A percentile compares a stretch with the other conserved stretches of the same genome.
Conservation (phyloP, 2,888 invertebrate species). For the Thelaira solivaga region DNA sequence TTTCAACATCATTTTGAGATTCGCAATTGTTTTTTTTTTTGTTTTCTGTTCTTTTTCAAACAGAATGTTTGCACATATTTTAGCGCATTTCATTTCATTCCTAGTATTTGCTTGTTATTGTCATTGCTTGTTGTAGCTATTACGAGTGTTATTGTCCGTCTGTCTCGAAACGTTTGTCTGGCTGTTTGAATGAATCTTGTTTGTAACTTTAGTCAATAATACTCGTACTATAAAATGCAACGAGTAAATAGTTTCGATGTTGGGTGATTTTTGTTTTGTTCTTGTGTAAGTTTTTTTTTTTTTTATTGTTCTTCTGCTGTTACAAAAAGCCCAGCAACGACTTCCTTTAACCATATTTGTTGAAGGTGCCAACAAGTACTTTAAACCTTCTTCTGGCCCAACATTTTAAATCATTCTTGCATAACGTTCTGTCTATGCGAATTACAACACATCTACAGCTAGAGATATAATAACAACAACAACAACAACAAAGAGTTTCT, state of each 20-base stretch:
- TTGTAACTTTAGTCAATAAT: slow-evolving; percentile 40
- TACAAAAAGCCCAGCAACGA: slow-evolving; percentile 50
- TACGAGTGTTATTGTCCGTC: slow-evolving; percentile 38
- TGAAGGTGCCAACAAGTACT: slow-evolving; percentile 50
- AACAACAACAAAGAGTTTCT: slow-evolving; percentile 1
- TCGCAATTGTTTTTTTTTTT: not conserved
- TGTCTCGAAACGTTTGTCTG: not conserved
- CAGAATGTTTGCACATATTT: slow-evolving; percentile 72
- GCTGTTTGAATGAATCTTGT: slow-evolving; percentile 33
- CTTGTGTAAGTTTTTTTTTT: too few species aligned
- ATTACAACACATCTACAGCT: slow-evolving; percentile 25
- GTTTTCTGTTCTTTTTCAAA: slow-evolving; percentile 20
- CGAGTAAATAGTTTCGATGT: slow-evolving; percentile 43
- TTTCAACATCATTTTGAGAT: slow-evolving; percentile 37
- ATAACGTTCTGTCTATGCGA: slow-evolving; percentile 33
- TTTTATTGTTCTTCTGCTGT: slow-evolving; percentile 39
- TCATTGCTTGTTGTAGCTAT: slow-evolving; percentile 49
- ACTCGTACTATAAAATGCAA: slow-evolving; percentile 13
- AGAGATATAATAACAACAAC: not conserved
- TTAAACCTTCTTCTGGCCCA: slow-evolving; percentile 40
- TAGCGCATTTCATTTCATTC: slow-evolving; percentile 69
- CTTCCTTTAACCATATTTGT: slow-evolving; percentile 61
- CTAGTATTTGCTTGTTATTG: slow-evolving; percentile 53
- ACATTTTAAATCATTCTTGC: slow-evolving; percentile 44
- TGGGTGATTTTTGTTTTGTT: slow-evolving; percentile 34